phyloP scores from a whole-genome alignment of 2,113 vertebrate genomes.

The Platysternon megacephalum region DNA sequence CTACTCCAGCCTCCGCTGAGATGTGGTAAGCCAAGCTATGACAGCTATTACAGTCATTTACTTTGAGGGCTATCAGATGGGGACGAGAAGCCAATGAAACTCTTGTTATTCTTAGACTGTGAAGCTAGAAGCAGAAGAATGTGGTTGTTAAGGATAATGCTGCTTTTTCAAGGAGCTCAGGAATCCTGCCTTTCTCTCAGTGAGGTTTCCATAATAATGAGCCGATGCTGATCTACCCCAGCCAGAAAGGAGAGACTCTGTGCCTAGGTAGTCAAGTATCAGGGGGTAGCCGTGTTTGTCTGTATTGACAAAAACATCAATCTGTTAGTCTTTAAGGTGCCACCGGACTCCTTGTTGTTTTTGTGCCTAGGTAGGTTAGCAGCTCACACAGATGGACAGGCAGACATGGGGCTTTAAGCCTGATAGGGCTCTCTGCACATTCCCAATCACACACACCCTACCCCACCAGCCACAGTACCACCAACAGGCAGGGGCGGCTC shows the following conservation, averaged over 20 bases:
- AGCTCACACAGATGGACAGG: rapidly evolving
- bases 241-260: neutral
- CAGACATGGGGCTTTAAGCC: neutral
- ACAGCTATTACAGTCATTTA: constrained; percentile 25
- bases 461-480: neutral
- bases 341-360: too few species aligned
- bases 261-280: too few species aligned
- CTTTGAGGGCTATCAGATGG: neutral
- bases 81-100: neutral
- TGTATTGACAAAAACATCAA: too few species aligned
- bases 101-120: neutral
- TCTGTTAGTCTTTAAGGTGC: too few species aligned
- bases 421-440: neutral
- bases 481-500: neutral
- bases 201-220: neutral
- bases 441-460: neutral
- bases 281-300: too few species aligned
- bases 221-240: neutral
- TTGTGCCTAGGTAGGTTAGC: neutral
- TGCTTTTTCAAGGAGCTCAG: neutral
- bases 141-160: rapidly evolving
- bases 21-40: neutral
- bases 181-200: neutral
- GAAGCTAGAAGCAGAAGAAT: neutral
- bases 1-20: neutral